phyloP scores from a whole-genome alignment of 2,113 vertebrate species.

The Sciurus niger region DNA sequence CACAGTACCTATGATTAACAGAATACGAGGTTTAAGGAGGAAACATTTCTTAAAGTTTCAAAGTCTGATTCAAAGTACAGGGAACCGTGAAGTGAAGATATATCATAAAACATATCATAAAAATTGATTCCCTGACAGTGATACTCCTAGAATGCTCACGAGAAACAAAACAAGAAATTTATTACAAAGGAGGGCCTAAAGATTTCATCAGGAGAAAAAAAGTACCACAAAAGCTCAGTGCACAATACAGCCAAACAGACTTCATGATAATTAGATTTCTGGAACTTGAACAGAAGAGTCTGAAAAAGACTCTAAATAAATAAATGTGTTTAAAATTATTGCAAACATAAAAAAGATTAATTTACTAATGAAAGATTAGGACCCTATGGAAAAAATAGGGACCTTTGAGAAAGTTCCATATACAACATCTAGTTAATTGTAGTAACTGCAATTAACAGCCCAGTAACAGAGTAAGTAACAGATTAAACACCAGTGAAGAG shows the following conservation, averaged over 20 bases:
- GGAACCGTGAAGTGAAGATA: conserved; percentile 37
- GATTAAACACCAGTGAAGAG: conserved; percentile 14
- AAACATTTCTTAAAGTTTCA: conserved; percentile 65
- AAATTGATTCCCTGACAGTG: conserved; percentile 19
- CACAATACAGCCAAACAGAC: neutral
- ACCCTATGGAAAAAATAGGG: neutral
- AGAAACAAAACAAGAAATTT: neutral
- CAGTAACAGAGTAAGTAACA: neutral
- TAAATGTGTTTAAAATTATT: neutral
- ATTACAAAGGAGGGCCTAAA: neutral
- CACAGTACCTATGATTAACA: conserved; percentile 91
- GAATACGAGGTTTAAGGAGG: conserved; percentile 88
- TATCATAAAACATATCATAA: conserved; percentile 54
- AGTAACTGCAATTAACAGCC: neutral
- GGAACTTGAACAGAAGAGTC: neutral
- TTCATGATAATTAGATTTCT: neutral
- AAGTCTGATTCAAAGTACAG: conserved; percentile 9
- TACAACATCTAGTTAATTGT: neutral
- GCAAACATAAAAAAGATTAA: conserved; percentile 31
- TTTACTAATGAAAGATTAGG: neutral
- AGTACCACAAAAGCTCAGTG: neutral
- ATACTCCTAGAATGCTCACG: neutral
- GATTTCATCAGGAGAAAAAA: conserved; percentile 1
- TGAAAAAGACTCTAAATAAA: neutral
- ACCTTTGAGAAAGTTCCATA: neutral